Evolutionary conservation across 2,797 vertebrate genomes (phyloP), one percentile per base, ranked within the genome.

Genomic region (Nyctalus aviator): DNA sequence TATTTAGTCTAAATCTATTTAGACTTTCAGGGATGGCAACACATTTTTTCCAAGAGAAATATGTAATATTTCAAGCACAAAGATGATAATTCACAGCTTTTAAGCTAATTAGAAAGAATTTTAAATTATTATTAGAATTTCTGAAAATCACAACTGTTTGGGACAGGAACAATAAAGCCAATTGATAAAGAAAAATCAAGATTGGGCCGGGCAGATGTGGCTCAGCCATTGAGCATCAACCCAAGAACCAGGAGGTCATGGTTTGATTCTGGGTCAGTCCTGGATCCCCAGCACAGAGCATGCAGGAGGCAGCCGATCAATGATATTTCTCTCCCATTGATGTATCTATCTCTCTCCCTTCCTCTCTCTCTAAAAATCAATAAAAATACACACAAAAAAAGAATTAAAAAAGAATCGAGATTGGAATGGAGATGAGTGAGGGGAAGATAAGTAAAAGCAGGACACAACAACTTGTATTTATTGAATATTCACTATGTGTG

Each of bases 11-110:
- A n/a, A n/a, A n/a, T n/a, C n/a, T n/a, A n/a, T n/a, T n/a, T n/a
- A n/a, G n/a, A n/a, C n/a, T n/a, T n/a, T 86, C 83, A 95, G 37
- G 94, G 97, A 94, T 2, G 14, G 94, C 93, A 97, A 84, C 83
- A 77, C 55, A 92, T 95, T 66, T 66, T 57, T 88, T 95, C 86
- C 94, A 64, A 84, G 73, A 96, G 94, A 96, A 76, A 92, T 96
- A 97, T 55, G 37, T 96, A 71, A 82, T 75, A 96, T 96, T 97
- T 96, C 83, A 96, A 96, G 85, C 93, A 97, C 86, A 97, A 96
- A 97, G 96, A 90, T 96, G 88, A 76, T 94, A 97, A 95, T 93
- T 88, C 81, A 13, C 10, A 59, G 30, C 55, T 71, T 71, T 82
- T 21, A 81, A 88, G 71, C 27, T 41, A 68, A 89, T 62, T 44